Evolutionary conservation across 2,113 vertebrate genomes (phyloP).

Genomic region (Istiophorus platypterus): DNA sequence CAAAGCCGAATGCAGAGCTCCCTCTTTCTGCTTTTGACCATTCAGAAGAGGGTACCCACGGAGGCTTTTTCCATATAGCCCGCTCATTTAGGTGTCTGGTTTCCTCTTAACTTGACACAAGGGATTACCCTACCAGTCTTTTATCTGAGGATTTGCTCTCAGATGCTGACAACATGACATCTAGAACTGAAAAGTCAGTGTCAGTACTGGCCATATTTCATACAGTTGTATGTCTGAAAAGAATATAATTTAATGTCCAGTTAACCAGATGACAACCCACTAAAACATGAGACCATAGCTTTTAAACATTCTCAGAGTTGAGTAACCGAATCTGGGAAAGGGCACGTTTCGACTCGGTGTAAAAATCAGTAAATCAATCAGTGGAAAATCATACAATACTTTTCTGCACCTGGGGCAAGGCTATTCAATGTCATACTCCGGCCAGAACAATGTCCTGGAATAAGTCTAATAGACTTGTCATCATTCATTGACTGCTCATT

Average conservation of each 20-base stretch:
- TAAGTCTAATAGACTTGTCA: too few species aligned
- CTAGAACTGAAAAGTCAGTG: neutral
- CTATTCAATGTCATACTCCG: too few species aligned
- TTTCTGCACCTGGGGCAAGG: too few species aligned
- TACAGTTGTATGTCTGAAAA: neutral
- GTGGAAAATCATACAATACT: too few species aligned
- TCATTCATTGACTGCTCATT: too few species aligned
- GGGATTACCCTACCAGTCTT: neutral
- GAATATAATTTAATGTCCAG: neutral
- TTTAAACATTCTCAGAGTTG: too few species aligned
- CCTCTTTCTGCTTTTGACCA: conserved; percentile 20
- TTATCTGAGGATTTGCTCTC: neutral
- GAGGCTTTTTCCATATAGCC: neutral
- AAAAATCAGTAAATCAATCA: neutral
- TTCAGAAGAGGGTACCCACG: conserved; percentile 17
- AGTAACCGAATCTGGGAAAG: neutral
- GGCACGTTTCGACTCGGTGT: conserved; percentile 42
- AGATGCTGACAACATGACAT: neutral
- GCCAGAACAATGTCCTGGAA: too few species aligned
- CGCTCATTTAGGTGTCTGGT: conserved; percentile 30
- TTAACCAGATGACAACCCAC: too few species aligned
- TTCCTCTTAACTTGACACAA: neutral
- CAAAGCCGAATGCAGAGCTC: conserved; percentile 7
- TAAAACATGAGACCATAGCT: too few species aligned
- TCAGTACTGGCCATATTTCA: neutral